phyloP scores from a whole-genome alignment of 2,888 invertebrate species.

The Drosophila atroscutellata region DNA sequence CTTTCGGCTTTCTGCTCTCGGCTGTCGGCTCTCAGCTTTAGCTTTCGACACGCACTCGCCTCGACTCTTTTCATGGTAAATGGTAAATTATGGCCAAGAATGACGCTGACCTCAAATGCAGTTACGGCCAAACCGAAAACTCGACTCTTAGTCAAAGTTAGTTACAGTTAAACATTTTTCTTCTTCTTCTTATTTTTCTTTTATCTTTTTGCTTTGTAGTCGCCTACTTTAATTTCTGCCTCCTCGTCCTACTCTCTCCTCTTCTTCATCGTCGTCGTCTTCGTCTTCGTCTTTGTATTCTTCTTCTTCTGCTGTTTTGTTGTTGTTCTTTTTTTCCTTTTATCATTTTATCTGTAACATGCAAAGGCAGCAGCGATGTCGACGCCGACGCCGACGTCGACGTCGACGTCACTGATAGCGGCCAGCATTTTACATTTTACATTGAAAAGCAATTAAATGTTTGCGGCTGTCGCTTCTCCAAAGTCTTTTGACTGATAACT shows the following conservation, averaged over 20 bases:
- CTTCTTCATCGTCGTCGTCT: constrained; percentile 14
- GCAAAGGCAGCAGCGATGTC: constrained; percentile 52
- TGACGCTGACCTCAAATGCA: constrained; percentile 65
- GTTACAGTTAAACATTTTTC: constrained; percentile 49
- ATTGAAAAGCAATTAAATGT: constrained; percentile 81
- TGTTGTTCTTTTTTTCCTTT: constrained; percentile 17
- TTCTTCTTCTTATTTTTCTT: constrained; percentile 19
- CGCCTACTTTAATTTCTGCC: constrained; percentile 27
- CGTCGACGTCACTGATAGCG: constrained; percentile 51
- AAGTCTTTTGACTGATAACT: constrained; percentile 62
- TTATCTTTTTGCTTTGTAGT: constrained; percentile 16
- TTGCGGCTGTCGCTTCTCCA: constrained; percentile 59
- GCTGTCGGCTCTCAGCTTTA: constrained; percentile 6
- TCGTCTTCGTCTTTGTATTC: background rate
- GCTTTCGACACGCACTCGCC: constrained; percentile 56
- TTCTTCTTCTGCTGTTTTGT: constrained; percentile 3
- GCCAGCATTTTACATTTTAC: constrained; percentile 53
- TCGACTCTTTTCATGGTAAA: constrained; percentile 52
- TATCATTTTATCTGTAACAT: constrained; percentile 67
- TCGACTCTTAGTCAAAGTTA: constrained; percentile 16
- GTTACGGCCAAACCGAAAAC: constrained; percentile 36
- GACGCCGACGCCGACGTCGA: constrained; percentile 14
- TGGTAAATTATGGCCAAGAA: constrained; percentile 60
- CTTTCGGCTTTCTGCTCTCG: constrained; percentile 9
- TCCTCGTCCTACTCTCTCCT: background rate